These are phyloP conservation scores for Sarcophaga caerulescens DNA, from an alignment of 2,888 invertebrate species.

Conservation along the genomic window DNA sequence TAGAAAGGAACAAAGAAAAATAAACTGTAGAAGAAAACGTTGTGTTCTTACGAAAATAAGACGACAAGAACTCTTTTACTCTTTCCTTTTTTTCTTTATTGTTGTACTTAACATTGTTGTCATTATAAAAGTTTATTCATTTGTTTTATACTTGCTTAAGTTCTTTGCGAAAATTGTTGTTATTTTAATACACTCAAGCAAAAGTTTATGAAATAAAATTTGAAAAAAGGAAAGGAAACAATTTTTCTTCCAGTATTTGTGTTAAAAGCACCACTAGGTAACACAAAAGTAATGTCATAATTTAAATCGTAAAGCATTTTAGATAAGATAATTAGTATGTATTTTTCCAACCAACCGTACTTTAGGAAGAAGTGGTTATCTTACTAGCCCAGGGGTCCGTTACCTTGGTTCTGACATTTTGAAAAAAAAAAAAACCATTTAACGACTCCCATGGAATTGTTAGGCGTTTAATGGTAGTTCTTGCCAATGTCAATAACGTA, in stretches of 20 bases:
- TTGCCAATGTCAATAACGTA: no score
- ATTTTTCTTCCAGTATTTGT: conserved; percentile 12
- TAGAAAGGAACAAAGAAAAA: conserved; percentile 9
- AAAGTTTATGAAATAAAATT: conserved; percentile 45
- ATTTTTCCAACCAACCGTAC: no score
- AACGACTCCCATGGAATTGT: no score
- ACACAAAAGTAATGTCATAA: no score
- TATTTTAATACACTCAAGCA: conserved; percentile 33
- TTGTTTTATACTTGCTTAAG: conserved; percentile 5
- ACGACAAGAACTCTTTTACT: conserved; percentile 31
- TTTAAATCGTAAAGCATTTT: no score
- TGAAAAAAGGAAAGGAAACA: conserved; percentile 12
- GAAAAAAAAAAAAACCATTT: no score
- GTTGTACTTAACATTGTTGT: conserved; percentile 57
- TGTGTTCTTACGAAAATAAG: conserved; percentile 6
- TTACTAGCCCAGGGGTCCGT: no score
- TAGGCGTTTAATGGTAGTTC: no score
- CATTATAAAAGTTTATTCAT: conserved; percentile 52
- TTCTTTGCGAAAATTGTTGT: background rate
- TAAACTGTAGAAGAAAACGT: background rate
- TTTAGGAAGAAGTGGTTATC: no score
- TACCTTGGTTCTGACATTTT: no score
- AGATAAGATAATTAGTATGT: no score
- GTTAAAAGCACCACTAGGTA: conserved; percentile 29
- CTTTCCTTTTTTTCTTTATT: background rate